Base-by-base conservation (phyloP, 2,113 vertebrate species). In the Oreocharis arfaki region DNA sequence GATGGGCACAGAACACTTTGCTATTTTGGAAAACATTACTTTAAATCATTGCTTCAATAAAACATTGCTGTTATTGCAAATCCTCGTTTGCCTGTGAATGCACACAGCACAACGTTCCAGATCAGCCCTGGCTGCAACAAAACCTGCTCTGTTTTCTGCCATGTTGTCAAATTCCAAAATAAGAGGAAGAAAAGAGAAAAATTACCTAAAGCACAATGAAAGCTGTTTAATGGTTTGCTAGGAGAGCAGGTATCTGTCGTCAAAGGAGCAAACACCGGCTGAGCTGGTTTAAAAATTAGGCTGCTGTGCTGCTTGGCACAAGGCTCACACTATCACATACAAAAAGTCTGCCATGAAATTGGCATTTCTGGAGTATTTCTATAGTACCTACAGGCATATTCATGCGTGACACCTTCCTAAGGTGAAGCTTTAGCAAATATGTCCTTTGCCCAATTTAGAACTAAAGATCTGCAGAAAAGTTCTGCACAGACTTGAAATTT, bases 11-110 rank as follows among this genome's bases (percentile, higher is more conserved):
- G 50, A 80, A 83, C 89, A 57, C 9, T 77, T 47, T 61, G n/a
- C 8, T 74, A 27, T 60, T 91, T 93, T 24, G 11, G 42, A 87
- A 87, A 94, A 50, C 42, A 55, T 84, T 75, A 15, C 14, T 78
- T 92, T 84, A 84, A 87, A 86, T 90, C 32, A 78, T 16, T 71
- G 27, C 21, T 84, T 87, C 41, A 65, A n/a, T 67, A 81, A 90
- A 90, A 69, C 42, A 37, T 55, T 77, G 37, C 20, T 15, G 89
- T 84, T 55, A 37, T 27, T 41, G 18, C 2, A 2, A 67, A 46
- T 47, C 27, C 13, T 59, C 1, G 3, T 74, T 86, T 90, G 81
- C 37, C 12, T 4, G 7, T 42, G 55, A 74, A 80, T 46, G 13
- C 17, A 42, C 46, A 7, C 19, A 41, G 10, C 49, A 39, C 10